phyloP scores from a whole-genome alignment of 2,113 vertebrate species.

The Planiliza haematocheilus region DNA sequence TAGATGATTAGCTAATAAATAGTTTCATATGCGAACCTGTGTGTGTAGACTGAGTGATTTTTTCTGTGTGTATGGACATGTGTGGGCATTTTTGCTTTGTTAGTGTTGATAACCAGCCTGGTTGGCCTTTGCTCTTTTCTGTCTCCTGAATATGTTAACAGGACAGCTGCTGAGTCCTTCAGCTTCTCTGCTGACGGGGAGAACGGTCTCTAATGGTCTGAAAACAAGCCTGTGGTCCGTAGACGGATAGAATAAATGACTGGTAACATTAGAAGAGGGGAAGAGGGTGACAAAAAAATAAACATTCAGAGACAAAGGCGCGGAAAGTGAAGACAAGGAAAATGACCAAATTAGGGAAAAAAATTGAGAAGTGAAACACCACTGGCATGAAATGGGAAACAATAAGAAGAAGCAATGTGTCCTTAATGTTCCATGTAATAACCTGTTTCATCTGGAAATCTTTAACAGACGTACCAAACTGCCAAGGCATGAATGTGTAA shows the following conservation, averaged over 20 bases:
- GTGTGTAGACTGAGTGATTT: not conserved
- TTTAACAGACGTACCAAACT: too few relatives aligned
- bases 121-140: slow-evolving; percentile 3
- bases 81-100: not conserved
- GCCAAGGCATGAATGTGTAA: not conserved
- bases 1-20: slow-evolving; percentile 4
- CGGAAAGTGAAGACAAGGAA: slow-evolving; percentile 18
- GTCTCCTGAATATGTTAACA: slow-evolving; percentile 27
- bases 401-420: slow-evolving; percentile 5
- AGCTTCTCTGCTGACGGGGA: slow-evolving; percentile 17
- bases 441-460: not conserved
- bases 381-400: not conserved
- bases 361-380: slow-evolving; percentile 18
- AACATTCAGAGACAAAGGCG: slow-evolving; percentile 18
- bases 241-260: slow-evolving; percentile 44
- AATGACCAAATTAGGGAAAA: slow-evolving; percentile 12
- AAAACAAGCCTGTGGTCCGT: slow-evolving; percentile 38
- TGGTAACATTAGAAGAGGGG: slow-evolving; percentile 53
- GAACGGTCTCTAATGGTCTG: slow-evolving; percentile 21
- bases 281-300: slow-evolving; percentile 25
- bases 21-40: not conserved
- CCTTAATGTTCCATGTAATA: slow-evolving; percentile 4
- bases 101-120: slow-evolving; percentile 10
- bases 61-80: not conserved
- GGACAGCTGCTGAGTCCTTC: slow-evolving; percentile 33